Evolutionary conservation across 2,797 vertebrate genomes (phyloP), one percentile per base, ranked within the genome.

Genomic region (Amblyraja radiata): DNA sequence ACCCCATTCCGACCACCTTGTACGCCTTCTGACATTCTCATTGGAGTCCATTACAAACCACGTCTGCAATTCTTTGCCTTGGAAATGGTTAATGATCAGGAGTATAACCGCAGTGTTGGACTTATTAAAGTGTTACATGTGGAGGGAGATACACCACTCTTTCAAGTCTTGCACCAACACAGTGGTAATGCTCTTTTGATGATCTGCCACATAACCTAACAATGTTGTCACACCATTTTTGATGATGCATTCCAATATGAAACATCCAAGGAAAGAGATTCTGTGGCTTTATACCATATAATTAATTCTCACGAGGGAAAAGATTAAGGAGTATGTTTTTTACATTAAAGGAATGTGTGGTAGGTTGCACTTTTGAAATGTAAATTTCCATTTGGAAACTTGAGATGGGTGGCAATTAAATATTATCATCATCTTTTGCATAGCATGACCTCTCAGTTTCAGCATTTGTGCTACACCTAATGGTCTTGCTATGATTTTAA

Each of bases 251-350:
- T 84, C 28, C 13, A 63, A 88, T 88, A 32, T 16, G 28, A 88
- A 88, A 32, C 61, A 65, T 21, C 28, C 28, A 5, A 65, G 1
- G 83, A 84, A 84, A 61, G 61, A 65, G 28, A 65, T 65, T 63
- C 13, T 65, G 61, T 28, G 6, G 28, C 28, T 54, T 83, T 58
- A 14, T 65, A n/a, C 83, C 21, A 88, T 68, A 32, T 88, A 88
- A 88, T 68, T 88, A 68, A 88, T 36, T 88, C 84, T 68, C n/a
- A 88, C 65, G n/a, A 68, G 63, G 84, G 1, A 68, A 61, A 88
- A 10, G n/a, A 88, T 88, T 88, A 88, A 88, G 61, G 84, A 65
- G 14, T n/a, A 74, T 71, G n/a, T 39, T 91, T 90, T 68, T 71
- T 63, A 90, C 71, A 90, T 68, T 13, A 68, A 68, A 68, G 65